Conservation (phyloP, 2,888 invertebrate genomes). For the Eristalinus sepulchralis region DNA sequence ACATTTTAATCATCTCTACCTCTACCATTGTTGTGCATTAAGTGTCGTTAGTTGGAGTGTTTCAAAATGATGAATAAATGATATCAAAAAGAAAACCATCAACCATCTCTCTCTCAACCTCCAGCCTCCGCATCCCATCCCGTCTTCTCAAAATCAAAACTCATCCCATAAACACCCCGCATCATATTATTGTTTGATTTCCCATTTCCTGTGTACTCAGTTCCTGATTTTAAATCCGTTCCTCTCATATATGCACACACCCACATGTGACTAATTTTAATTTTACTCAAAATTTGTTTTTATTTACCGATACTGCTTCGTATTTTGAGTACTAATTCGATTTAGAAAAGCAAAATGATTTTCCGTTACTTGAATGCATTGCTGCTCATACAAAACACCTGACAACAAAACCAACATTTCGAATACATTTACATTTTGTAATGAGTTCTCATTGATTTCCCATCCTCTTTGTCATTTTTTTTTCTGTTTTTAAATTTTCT, state of each 20-base stretch:
- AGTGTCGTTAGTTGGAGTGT: constrained; percentile 64
- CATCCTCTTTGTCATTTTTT: constrained; percentile 5
- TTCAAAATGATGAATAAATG: constrained; percentile 17
- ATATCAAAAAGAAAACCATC: constrained; percentile 37
- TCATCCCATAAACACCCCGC: not conserved
- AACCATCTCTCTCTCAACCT: constrained; percentile 47
- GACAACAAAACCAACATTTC: constrained; percentile 5
- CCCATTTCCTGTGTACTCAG: constrained; percentile 6
- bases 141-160: constrained; percentile 13
- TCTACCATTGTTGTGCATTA: constrained; percentile 64
- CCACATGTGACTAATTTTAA: constrained; percentile 50
- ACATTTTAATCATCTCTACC: constrained; percentile 66
- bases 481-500: not conserved
- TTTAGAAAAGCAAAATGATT: not conserved
- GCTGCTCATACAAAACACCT: constrained; percentile 13
- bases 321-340: constrained; percentile 33
- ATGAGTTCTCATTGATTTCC: constrained; percentile 16
- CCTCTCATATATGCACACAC: not conserved
- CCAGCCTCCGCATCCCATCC: not conserved
- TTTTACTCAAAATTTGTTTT: constrained; percentile 8
- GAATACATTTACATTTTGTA: constrained; percentile 57
- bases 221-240: not conserved
- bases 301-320: constrained; percentile 25
- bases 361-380: constrained; percentile 13
- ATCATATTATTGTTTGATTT: constrained; percentile 10